Conservation (phyloP, 2,113 vertebrate species). For the Centrocercus urophasianus region DNA sequence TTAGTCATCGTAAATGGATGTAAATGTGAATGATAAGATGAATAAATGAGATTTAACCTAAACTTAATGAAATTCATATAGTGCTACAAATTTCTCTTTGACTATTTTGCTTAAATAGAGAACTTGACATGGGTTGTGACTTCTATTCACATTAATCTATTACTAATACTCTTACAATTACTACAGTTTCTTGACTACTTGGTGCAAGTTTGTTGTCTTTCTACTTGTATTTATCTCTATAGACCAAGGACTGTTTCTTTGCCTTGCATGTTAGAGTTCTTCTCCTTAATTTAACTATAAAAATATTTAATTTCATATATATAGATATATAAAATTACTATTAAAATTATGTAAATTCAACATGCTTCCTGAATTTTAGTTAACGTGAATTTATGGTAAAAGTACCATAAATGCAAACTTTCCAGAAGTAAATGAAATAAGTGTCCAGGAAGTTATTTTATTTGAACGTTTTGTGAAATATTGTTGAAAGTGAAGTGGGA, state of each 20-base stretch:
- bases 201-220: neutral
- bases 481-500: neutral
- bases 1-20: neutral
- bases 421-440: neutral
- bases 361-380: neutral
- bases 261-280: neutral
- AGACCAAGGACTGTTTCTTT: neutral
- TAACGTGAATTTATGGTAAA: neutral
- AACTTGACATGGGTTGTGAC: neutral
- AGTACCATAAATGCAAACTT: neutral
- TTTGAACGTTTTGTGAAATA: neutral
- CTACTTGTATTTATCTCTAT: neutral
- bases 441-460: neutral
- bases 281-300: neutral
- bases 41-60: neutral
- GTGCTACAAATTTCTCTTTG: neutral
- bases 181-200: neutral
- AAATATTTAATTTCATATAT: neutral
- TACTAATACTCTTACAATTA: neutral
- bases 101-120: neutral
- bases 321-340: neutral
- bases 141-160: neutral
- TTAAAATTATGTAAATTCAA: neutral
- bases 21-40: neutral
- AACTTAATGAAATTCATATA: neutral